These are phyloP conservation scores for Etheostoma nigrum DNA, from an alignment of 2,797 vertebrate species.

Conservation along the genomic window DNA sequence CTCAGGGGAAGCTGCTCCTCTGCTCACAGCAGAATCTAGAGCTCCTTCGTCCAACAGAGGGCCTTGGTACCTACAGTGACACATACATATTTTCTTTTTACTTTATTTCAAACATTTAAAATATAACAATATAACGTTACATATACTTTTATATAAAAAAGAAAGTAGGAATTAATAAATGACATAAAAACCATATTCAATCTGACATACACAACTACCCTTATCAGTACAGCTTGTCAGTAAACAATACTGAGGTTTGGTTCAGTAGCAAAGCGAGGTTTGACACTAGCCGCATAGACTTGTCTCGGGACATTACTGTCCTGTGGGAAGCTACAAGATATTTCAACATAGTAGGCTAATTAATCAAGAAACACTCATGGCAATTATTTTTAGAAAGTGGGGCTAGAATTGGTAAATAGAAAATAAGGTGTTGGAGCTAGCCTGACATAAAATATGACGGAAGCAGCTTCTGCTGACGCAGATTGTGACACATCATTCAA, in stretches of 20 bases:
- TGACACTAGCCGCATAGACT: neutral
- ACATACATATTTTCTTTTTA: conserved; percentile 3
- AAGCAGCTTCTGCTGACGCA: conserved; percentile 32
- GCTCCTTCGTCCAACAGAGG: conserved; percentile 93
- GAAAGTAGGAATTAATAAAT: too few species aligned
- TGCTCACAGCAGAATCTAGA: conserved; percentile 86
- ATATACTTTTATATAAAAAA: too few species aligned
- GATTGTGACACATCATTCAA: neutral
- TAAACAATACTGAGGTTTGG: neutral
- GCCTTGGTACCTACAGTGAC: conserved; percentile 92
- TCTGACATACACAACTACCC: neutral
- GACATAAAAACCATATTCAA: neutral
- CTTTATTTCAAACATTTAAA: too few species aligned
- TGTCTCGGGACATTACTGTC: too few species aligned
- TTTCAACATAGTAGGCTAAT: neutral
- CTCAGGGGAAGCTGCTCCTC: conserved; percentile 92
- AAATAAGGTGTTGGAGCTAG: neutral
- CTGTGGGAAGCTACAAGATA: neutral
- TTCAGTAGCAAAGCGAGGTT: neutral
- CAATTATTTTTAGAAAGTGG: neutral
- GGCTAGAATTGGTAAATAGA: neutral
- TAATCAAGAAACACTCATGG: neutral
- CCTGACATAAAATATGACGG: neutral
- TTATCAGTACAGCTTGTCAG: neutral
- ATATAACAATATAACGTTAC: too few species aligned